A percentile compares a stretch with the other conserved stretches of the same genome.
Evolutionary conservation across 1,140 invertebrate genomes (phyloP).

Genomic region (Semibalanus balanoides): DNA sequence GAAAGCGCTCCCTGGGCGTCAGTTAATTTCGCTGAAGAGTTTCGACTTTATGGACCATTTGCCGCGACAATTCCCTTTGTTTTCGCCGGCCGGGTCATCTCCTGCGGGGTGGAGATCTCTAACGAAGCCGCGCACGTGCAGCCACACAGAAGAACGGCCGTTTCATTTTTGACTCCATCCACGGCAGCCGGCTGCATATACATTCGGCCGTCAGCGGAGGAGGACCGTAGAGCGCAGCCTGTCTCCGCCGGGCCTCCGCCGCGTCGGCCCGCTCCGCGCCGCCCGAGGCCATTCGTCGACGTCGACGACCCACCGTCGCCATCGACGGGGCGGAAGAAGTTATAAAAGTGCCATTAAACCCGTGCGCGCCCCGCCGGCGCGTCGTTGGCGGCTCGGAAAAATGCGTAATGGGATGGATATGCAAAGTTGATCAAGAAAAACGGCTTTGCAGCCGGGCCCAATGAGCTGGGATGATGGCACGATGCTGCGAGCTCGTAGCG

Average conservation of each 20-base stretch:
- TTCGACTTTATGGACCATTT: constrained; percentile 1
- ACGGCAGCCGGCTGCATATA: not conserved
- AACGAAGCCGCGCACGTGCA: not conserved
- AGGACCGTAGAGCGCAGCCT: not conserved
- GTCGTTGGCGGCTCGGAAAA: not conserved
- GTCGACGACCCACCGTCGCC: not conserved
- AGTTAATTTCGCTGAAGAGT: not conserved
- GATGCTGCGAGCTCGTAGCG: too few species aligned
- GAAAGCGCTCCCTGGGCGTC: not conserved
- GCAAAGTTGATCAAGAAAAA: constrained; percentile 2
- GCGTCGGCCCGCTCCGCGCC: too few species aligned
- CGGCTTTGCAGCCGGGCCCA: not conserved
- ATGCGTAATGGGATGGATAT: not conserved
- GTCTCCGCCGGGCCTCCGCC: not conserved
- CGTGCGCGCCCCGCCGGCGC: too few species aligned
- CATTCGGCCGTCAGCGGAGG: not conserved
- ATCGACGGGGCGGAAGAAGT: not conserved
- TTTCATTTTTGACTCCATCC: not conserved
- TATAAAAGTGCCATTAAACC: constrained; percentile 1
- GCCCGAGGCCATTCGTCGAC: not conserved
- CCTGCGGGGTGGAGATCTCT: too few species aligned
- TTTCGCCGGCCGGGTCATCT: not conserved
- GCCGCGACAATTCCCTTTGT: not conserved
- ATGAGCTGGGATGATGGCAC: not conserved
- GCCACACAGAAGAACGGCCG: not conserved